Evolutionary conservation across 2,797 vertebrate genomes (phyloP).

Genomic region (Tadarida brasiliensis): DNA sequence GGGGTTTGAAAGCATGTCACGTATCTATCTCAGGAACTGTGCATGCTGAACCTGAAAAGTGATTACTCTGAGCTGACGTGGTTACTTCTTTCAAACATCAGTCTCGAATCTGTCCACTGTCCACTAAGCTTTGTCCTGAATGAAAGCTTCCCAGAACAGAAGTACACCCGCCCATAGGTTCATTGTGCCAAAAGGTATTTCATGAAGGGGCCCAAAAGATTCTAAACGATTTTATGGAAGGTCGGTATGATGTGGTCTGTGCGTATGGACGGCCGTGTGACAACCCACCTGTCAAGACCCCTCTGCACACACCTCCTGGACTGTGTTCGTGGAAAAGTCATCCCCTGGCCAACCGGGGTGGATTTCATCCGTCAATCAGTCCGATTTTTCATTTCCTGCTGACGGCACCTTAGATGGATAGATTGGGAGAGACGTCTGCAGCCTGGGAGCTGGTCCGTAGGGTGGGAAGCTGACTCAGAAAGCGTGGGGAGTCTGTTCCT

Average conservation of each 20-base stretch:
- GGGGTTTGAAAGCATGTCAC: background rate
- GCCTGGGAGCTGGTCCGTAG: fast-evolving
- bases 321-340: background rate
- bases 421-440: background rate
- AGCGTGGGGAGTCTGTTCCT: background rate
- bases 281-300: conserved; percentile 58
- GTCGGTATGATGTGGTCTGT: background rate
- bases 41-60: background rate
- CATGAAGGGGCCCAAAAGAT: background rate
- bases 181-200: background rate
- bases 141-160: background rate
- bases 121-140: background rate
- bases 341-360: background rate
- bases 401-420: background rate
- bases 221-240: background rate
- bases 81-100: conserved; percentile 14
- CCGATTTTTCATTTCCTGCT: conserved; percentile 11
- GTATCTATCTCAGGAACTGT: background rate
- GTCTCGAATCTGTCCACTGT: background rate
- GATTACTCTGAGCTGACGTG: background rate
- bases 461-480: background rate
- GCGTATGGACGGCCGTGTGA: background rate
- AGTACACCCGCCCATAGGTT: no score
- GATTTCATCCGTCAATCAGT: conserved; percentile 57
- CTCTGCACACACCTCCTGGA: background rate